Conservation (phyloP, 2,113 vertebrate species). For the Trichomycterus rosablanca region DNA sequence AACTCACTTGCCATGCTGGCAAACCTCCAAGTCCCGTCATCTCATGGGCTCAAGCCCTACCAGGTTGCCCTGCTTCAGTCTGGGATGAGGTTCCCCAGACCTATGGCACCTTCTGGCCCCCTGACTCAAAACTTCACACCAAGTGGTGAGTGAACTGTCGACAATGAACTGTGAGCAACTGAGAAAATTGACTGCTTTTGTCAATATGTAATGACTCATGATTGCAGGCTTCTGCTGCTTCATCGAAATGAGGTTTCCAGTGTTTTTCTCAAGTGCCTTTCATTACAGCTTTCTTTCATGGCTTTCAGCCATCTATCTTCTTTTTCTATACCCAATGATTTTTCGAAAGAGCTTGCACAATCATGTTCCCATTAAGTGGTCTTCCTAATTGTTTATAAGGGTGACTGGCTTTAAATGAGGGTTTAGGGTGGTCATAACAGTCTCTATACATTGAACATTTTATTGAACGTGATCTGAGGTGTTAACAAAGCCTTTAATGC, state of each 20-base stretch:
- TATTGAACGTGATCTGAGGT: no score
- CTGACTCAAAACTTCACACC: constrained; percentile 56
- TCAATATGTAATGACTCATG: constrained; percentile 6
- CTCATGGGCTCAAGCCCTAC: constrained; percentile 62
- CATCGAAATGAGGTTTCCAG: neutral
- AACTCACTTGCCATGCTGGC: constrained; percentile 66
- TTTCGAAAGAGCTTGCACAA: no score
- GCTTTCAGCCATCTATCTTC: neutral
- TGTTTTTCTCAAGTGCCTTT: neutral
- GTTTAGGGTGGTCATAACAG: no score
- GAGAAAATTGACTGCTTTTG: neutral
- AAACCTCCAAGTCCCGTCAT: constrained; percentile 61
- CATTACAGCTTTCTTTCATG: no score
- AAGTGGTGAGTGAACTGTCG: constrained; percentile 64
- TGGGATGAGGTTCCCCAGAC: constrained; percentile 61
- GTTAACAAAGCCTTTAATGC: no score
- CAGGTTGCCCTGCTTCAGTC: constrained; percentile 49
- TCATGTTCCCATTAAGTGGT: no score
- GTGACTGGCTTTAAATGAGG: no score
- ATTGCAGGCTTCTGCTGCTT: constrained; percentile 19
- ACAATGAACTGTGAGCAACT: neutral
- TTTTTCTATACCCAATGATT: neutral
- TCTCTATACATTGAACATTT: no score
- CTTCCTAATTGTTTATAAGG: no score
- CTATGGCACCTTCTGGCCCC: constrained; percentile 52